A percentile compares a stretch with the other conserved stretches of the same genome.
Evolutionary conservation across 2,113 vertebrate species (phyloP).

Genomic region (Leuciscus idus): DNA sequence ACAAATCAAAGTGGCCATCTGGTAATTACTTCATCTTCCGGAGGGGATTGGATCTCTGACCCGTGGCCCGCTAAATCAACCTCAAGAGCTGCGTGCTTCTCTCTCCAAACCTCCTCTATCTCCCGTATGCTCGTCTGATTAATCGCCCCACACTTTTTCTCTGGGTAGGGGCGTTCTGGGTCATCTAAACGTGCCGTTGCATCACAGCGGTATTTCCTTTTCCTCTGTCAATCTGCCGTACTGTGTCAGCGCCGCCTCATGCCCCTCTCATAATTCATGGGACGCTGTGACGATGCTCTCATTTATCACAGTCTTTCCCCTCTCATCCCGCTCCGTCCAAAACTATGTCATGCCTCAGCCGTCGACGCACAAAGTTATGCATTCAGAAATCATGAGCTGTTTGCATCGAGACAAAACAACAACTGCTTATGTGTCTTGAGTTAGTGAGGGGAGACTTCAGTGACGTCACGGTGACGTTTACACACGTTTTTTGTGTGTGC

Average conservation of each 20-base stretch:
- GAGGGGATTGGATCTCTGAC: conserved; percentile 24
- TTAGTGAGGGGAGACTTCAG: not conserved
- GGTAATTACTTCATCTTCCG: conserved; percentile 49
- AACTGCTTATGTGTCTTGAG: not conserved
- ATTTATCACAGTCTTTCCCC: conserved; percentile 59
- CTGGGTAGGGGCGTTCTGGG: conserved; percentile 56
- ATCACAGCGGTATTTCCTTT: conserved; percentile 66
- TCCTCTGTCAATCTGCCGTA: conserved; percentile 63
- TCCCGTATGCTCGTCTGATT: conserved; percentile 69
- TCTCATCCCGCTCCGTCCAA: not conserved
- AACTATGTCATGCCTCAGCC: not conserved
- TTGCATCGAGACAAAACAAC: not conserved
- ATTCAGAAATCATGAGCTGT: not conserved
- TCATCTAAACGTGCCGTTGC: conserved; percentile 70
- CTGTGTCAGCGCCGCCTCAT: conserved; percentile 51
- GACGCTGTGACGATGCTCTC: conserved; percentile 63
- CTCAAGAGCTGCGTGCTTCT: conserved; percentile 37
- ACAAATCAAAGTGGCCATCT: conserved; percentile 38
- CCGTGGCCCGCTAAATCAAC: conserved; percentile 46
- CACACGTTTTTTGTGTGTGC: not conserved
- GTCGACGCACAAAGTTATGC: not conserved
- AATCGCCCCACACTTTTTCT: conserved; percentile 61
- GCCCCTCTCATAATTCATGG: conserved; percentile 63
- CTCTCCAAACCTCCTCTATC: conserved; percentile 56
- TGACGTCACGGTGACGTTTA: not conserved